These are phyloP conservation scores for Suncus etruscus DNA, from an alignment of 2,113 vertebrate genomes.

Conservation along the genomic window DNA sequence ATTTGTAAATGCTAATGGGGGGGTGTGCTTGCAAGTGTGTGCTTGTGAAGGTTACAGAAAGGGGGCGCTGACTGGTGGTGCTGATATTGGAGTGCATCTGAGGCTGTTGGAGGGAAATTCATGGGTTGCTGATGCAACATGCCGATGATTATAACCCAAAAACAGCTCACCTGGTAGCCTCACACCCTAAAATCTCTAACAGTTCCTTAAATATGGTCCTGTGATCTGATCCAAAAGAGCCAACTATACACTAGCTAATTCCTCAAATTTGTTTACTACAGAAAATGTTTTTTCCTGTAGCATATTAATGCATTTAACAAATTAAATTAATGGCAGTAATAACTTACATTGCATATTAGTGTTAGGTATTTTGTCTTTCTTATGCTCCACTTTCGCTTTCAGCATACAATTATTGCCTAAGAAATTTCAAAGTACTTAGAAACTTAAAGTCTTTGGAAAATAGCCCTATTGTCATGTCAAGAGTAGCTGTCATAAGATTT, in stretches of 20 bases:
- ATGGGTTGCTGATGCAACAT: constrained; percentile 86
- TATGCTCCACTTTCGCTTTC: too few species aligned
- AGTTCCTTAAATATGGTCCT: constrained; percentile 85
- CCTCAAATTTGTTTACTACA: neutral
- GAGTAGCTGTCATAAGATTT: too few species aligned
- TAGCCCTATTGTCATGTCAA: neutral
- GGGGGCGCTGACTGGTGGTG: constrained; percentile 91
- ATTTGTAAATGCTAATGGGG: constrained; percentile 24
- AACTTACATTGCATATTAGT: neutral
- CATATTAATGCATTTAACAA: constrained; percentile 26
- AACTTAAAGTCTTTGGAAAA: neutral
- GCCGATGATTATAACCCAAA: constrained; percentile 93
- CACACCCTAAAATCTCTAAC: constrained; percentile 87
- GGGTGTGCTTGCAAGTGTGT: constrained; percentile 43
- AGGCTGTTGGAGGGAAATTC: constrained; percentile 87
- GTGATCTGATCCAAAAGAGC: constrained; percentile 92
- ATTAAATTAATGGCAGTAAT: neutral
- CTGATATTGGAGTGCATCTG: constrained; percentile 97
- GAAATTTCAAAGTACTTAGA: too few species aligned
- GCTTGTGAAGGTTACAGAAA: constrained; percentile 82
- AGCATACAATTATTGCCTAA: too few species aligned
- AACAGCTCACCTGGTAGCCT: constrained; percentile 87
- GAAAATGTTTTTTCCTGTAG: constrained; percentile 34
- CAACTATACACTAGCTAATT: neutral
- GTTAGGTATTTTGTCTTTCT: neutral